A percentile compares a stretch with the other conserved stretches of the same genome.
phyloP scores from a whole-genome alignment of 2,113 vertebrate species.

The Brachyhypopomus occidentalis region DNA sequence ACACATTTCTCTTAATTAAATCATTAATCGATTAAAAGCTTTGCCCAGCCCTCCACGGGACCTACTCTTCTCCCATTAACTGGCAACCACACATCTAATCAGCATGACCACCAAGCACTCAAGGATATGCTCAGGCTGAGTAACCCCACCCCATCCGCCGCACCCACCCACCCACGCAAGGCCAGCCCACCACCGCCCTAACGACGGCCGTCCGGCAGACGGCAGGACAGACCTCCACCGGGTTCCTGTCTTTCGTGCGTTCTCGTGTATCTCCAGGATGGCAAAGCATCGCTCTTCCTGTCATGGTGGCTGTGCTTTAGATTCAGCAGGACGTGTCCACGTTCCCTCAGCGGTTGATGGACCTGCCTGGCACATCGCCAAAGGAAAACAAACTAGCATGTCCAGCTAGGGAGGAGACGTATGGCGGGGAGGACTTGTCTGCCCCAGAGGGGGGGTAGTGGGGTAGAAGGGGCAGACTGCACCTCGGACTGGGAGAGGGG shows the following conservation, averaged over 20 bases:
- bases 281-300: not conserved
- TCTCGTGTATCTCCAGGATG: not conserved
- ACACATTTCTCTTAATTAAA: constrained; percentile 35
- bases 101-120: not conserved
- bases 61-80: not conserved
- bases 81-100: not conserved
- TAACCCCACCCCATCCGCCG: not conserved
- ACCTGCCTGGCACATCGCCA: not conserved
- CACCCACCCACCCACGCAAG: not conserved
- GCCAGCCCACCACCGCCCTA: constrained; percentile 8
- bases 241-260: not conserved
- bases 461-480: not conserved
- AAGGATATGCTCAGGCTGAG: not conserved
- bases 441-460: not conserved
- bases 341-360: not conserved
- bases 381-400: not conserved
- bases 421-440: no score
- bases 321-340: not conserved
- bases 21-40: constrained; percentile 28
- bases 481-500: not conserved
- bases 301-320: not conserved
- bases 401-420: no score
- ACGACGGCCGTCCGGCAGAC: not conserved
- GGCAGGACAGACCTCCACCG: constrained; percentile 8
- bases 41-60: constrained; percentile 9